A percentile compares a stretch with the other conserved stretches of the same genome.
These are phyloP conservation scores for Galerucella calmariensis DNA, from an alignment of 2,888 invertebrate species.

Conservation along the genomic window DNA sequence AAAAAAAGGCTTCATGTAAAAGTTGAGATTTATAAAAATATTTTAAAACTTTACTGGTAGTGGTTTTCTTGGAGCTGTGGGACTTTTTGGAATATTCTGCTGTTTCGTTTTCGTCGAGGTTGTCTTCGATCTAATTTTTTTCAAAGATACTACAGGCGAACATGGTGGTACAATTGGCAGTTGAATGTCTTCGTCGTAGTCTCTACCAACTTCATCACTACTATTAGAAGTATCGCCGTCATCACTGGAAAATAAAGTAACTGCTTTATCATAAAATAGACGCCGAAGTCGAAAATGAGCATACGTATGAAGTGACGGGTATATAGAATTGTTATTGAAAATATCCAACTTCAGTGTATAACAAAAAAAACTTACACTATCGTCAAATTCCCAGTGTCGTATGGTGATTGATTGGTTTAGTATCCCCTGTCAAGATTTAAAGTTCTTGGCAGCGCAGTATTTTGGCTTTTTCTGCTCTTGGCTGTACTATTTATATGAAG, in stretches of 20 bases:
- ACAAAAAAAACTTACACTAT: no score
- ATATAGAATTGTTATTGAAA: no score
- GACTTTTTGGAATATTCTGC: constrained; percentile 55
- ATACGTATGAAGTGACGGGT: no score
- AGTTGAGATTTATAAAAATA: not conserved
- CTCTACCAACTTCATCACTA: constrained; percentile 69
- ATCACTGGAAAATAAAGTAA: constrained; percentile 69
- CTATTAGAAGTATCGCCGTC: constrained; percentile 82
- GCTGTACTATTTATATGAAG: no score
- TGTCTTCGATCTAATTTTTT: constrained; percentile 54
- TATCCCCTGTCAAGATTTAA: no score
- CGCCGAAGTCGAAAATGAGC: no score
- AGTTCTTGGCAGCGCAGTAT: no score
- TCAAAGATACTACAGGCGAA: constrained; percentile 70
- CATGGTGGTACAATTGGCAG: constrained; percentile 74
- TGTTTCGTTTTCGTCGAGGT: constrained; percentile 41
- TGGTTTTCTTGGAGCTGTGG: constrained; percentile 67
- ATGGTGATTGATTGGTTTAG: no score
- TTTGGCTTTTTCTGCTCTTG: no score
- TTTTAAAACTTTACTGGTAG: constrained; percentile 66
- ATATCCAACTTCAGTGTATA: no score
- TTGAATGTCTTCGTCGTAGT: constrained; percentile 56
- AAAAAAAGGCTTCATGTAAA: not conserved
- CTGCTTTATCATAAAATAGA: not conserved
- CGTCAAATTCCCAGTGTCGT: no score